Percentiles rank a stretch among this genome's conserved stretches.
Evolutionary conservation across 2,888 invertebrate species (phyloP).

Genomic region (Molorchus minor): DNA sequence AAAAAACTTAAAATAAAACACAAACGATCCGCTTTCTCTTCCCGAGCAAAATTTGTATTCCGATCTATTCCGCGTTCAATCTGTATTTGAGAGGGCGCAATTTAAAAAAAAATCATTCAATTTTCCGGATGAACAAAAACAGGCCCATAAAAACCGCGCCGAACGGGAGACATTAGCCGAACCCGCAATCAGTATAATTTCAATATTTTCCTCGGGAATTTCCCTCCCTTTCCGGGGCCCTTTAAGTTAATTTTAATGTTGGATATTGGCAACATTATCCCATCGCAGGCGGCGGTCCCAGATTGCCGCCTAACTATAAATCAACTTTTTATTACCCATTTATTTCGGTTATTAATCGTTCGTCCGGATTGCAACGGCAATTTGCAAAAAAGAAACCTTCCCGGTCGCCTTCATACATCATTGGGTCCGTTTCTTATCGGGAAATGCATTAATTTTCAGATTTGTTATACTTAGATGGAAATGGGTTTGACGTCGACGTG

Average conservation of each 20-base stretch:
- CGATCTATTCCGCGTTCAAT: conserved; percentile 18
- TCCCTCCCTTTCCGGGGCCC: conserved; percentile 43
- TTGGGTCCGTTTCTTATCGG: conserved; percentile 46
- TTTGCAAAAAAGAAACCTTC: conserved; percentile 52
- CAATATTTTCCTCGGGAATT: conserved; percentile 52
- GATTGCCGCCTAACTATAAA: conserved; percentile 58
- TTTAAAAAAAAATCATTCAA: conserved; percentile 50
- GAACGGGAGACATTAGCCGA: conserved; percentile 46
- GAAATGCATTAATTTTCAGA: conserved; percentile 21
- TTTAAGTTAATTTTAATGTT: conserved; percentile 59
- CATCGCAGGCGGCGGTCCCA: conserved; percentile 43
- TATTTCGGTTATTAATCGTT: conserved; percentile 61
- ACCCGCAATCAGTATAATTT: conserved; percentile 55
- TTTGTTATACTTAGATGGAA: too few relatives aligned
- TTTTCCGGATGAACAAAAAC: conserved; percentile 52
- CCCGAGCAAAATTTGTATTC: conserved; percentile 16
- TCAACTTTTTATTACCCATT: conserved; percentile 63
- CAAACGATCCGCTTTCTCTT: too few relatives aligned
- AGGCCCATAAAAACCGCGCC: conserved; percentile 48
- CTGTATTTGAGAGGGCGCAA: conserved; percentile 23
- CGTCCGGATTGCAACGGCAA: conserved; percentile 57
- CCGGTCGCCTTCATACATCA: conserved; percentile 52
- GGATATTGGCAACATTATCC: conserved; percentile 56
- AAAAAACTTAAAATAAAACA: too few relatives aligned
- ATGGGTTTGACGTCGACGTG: too few relatives aligned